A percentile compares a stretch with the other conserved stretches of the same genome.
These are phyloP conservation scores for Panorpa germanica DNA, from an alignment of 2,888 invertebrate species.

Conservation along the genomic window DNA sequence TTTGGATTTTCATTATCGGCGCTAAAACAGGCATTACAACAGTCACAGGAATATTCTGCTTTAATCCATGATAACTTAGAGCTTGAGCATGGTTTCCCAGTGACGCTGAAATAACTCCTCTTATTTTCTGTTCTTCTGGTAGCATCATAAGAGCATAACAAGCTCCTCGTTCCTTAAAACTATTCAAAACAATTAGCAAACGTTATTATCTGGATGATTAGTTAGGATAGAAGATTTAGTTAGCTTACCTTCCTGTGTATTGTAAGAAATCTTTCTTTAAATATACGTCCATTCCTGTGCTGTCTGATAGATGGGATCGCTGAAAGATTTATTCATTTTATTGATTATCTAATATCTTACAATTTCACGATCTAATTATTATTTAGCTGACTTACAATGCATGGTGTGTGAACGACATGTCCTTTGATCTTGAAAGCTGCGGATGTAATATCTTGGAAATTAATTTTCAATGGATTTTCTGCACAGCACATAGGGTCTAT, in stretches of 20 bases:
- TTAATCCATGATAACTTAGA: slow-evolving; percentile 58
- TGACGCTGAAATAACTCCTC: slow-evolving; percentile 82
- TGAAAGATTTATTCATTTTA: slow-evolving; percentile 21
- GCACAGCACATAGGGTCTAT: too few relatives aligned
- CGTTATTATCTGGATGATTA: slow-evolving; percentile 2
- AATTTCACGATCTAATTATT: slow-evolving; percentile 4
- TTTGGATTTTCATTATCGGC: slow-evolving; percentile 89
- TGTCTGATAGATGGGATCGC: slow-evolving; percentile 65
- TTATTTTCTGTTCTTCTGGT: slow-evolving; percentile 43
- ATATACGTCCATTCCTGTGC: slow-evolving; percentile 70
- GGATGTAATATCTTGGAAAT: slow-evolving; percentile 73
- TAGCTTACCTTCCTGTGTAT: slow-evolving; percentile 71
- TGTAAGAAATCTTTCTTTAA: slow-evolving; percentile 90
- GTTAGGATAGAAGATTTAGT: slow-evolving; percentile 1
- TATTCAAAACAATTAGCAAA: slow-evolving; percentile 20
- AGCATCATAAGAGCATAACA: slow-evolving; percentile 66
- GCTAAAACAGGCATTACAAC: slow-evolving; percentile 94
- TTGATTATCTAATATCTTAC: slow-evolving; percentile 3
- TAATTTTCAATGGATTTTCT: slow-evolving; percentile 45
- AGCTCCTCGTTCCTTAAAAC: slow-evolving; percentile 91
- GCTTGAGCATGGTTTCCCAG: slow-evolving; percentile 85
- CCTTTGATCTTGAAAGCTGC: slow-evolving; percentile 76
- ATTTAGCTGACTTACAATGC: slow-evolving; percentile 31
- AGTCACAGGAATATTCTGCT: slow-evolving; percentile 48
- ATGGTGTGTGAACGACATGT: slow-evolving; percentile 70